phyloP scores from a whole-genome alignment of 2,797 vertebrate genomes.

The Melanotaenia pygmaea region DNA sequence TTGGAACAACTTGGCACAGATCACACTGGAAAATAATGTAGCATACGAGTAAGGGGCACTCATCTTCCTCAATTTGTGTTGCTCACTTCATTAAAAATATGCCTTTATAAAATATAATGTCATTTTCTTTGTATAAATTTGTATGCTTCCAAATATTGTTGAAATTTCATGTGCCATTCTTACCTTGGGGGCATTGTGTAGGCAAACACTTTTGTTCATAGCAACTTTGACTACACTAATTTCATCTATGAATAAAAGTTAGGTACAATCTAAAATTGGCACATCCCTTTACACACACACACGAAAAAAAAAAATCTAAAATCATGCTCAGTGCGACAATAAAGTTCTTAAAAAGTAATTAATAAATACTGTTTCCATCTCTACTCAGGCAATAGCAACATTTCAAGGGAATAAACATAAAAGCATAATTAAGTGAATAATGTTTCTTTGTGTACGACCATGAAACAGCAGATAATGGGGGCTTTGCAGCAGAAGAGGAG shows the following conservation, averaged over 20 bases:
- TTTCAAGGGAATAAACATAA: not conserved
- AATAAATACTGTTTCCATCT: not conserved
- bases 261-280: not conserved
- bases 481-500: constrained; percentile 32
- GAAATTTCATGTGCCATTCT: not conserved
- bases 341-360: not conserved
- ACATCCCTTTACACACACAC: not conserved
- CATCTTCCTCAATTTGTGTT: not conserved
- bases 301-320: not conserved
- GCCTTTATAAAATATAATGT: too few relatives aligned
- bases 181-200: not conserved
- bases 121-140: not conserved
- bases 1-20: too few relatives aligned
- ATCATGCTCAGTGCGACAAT: not conserved
- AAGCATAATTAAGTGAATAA: constrained; percentile 20
- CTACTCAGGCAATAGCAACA: not conserved
- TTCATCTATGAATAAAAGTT: not conserved
- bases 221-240: not conserved
- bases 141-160: not conserved
- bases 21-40: too few relatives aligned
- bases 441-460: constrained; percentile 6
- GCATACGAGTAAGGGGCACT: too few relatives aligned
- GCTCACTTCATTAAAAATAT: not conserved
- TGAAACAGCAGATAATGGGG: constrained; percentile 16
- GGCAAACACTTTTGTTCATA: not conserved